phyloP scores from a whole-genome alignment of 2,888 invertebrate species.

The Electrophaes corylata region DNA sequence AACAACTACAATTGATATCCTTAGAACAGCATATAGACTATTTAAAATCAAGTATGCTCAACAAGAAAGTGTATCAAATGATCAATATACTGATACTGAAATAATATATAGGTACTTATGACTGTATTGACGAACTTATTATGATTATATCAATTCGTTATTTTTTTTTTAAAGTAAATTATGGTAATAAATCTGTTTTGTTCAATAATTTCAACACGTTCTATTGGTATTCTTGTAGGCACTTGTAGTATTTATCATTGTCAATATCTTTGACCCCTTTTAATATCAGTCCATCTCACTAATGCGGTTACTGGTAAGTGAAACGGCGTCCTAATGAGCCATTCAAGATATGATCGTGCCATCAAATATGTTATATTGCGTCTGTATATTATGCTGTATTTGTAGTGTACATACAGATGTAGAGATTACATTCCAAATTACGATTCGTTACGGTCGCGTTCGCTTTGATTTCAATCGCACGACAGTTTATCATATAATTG shows the following conservation, averaged over 20 bases:
- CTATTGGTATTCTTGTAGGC: background rate
- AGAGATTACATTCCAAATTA: conserved; percentile 64
- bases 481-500: conserved; percentile 53
- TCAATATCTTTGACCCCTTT: conserved; percentile 17
- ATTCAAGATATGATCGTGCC: conserved; percentile 21
- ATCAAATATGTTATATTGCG: conserved; percentile 13
- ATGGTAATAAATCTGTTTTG: no score
- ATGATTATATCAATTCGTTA: no score
- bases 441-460: conserved; percentile 55
- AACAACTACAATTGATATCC: no score
- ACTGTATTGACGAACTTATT: no score
- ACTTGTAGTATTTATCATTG: conserved; percentile 3
- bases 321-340: conserved; percentile 23
- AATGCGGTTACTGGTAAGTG: conserved; percentile 8
- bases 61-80: no score
- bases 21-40: no score
- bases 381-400: conserved; percentile 1
- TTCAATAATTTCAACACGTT: no score
- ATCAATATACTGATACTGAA: no score
- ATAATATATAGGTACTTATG: no score
- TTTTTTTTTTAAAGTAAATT: no score
- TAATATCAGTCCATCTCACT: conserved; percentile 11
- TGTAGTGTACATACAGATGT: conserved; percentile 39
- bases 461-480: conserved; percentile 55
- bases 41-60: no score